These are phyloP conservation scores for Cepaea nemoralis DNA, from an alignment of 1,140 invertebrate species.

Conservation along the genomic window DNA sequence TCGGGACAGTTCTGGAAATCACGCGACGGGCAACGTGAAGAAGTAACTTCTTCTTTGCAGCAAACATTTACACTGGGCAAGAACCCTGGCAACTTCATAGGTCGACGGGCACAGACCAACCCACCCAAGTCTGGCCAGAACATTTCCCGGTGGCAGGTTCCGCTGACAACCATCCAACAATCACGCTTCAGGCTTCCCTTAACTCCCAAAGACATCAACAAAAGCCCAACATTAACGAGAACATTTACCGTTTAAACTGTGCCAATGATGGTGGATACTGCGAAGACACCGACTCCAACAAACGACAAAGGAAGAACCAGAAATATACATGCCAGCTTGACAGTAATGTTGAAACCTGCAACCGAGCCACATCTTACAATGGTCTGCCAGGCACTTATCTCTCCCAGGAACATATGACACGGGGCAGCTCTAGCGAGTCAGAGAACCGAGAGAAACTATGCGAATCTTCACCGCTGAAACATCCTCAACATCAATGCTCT, in stretches of 20 bases:
- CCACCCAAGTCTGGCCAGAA: too few species aligned
- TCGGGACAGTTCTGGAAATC: neutral
- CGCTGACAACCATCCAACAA: too few species aligned
- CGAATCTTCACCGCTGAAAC: neutral
- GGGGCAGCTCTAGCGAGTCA: neutral
- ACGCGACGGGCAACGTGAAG: neutral
- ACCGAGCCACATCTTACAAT: neutral
- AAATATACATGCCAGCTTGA: neutral
- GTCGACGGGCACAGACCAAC: too few species aligned
- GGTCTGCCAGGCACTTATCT: neutral
- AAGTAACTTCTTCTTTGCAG: neutral
- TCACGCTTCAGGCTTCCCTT: too few species aligned
- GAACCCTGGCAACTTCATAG: neutral
- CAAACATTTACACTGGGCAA: neutral
- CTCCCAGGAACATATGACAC: neutral
- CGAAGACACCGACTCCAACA: neutral
- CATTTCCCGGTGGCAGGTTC: too few species aligned
- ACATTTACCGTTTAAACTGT: neutral
- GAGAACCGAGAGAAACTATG: neutral
- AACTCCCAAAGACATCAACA: neutral
- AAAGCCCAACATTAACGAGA: neutral
- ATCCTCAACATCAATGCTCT: too few species aligned
- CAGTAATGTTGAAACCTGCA: neutral
- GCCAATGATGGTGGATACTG: neutral
- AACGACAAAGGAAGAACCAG: neutral